These are phyloP conservation scores for Eutolmus rufibarbis DNA, from an alignment of 2,888 invertebrate genomes.

Conservation along the genomic window DNA sequence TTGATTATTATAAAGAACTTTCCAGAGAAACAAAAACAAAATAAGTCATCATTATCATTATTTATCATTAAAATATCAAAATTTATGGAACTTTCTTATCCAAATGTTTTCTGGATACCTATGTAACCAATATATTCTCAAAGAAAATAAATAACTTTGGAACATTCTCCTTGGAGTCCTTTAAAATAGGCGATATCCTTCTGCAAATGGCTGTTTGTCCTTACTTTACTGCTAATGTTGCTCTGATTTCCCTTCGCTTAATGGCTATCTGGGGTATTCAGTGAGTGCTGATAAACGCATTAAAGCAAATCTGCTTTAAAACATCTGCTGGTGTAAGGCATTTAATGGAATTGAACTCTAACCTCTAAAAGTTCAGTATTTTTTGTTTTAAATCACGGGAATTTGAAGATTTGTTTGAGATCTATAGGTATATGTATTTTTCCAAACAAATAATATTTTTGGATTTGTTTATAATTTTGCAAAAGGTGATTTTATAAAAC, in stretches of 20 bases:
- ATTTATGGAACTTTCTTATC: not conserved
- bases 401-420: not conserved
- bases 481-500: not conserved
- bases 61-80: not conserved
- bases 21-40: not conserved
- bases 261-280: conserved; percentile 28
- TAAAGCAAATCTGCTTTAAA: not conserved
- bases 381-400: not conserved
- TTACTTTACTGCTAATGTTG: conserved; percentile 14
- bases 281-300: not conserved
- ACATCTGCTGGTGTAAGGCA: not conserved
- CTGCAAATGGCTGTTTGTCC: conserved; percentile 11
- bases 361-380: not conserved
- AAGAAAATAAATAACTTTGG: not conserved
- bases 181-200: not conserved
- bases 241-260: not conserved
- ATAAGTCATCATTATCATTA: not conserved
- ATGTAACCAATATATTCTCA: not conserved
- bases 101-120: not conserved
- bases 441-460: not conserved
- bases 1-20: not conserved
- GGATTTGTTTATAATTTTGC: not conserved
- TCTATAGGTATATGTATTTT: not conserved
- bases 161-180: not conserved
- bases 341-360: not conserved